Evolutionary conservation across 2,113 vertebrate genomes (phyloP).

Genomic region (Tylochromis polylepis): DNA sequence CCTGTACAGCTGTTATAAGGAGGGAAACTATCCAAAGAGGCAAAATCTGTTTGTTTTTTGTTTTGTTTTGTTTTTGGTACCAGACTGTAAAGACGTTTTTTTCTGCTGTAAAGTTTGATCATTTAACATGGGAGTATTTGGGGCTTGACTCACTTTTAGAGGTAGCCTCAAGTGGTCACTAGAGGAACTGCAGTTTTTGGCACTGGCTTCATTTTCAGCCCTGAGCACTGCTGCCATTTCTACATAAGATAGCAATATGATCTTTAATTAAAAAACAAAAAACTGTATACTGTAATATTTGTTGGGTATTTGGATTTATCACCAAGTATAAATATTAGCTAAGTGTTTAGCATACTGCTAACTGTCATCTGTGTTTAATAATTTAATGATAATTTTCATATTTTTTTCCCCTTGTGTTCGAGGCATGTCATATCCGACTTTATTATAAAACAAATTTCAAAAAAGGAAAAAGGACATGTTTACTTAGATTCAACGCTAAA

Average conservation of each 20-base stretch:
- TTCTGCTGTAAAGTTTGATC: neutral
- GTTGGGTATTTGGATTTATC: neutral
- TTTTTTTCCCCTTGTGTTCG: neutral
- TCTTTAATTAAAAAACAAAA: neutral
- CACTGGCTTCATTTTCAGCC: neutral
- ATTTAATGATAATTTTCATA: neutral
- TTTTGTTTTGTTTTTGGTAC: neutral
- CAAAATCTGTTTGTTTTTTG: neutral
- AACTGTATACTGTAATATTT: neutral
- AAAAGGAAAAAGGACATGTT: neutral
- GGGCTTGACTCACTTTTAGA: neutral
- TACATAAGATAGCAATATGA: neutral
- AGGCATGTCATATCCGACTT: neutral
- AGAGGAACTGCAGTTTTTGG: neutral
- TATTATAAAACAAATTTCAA: neutral
- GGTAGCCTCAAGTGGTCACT: neutral
- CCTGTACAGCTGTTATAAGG: neutral
- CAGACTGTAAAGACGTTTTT: neutral
- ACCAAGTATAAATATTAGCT: neutral
- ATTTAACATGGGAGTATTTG: neutral
- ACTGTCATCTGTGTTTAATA: neutral
- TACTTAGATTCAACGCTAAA: neutral
- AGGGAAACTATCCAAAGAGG: neutral
- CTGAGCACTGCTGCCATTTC: neutral
- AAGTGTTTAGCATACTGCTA: neutral